Evolutionary conservation across 2,113 vertebrate genomes (phyloP).

Genomic region (Tachysurus vachellii): DNA sequence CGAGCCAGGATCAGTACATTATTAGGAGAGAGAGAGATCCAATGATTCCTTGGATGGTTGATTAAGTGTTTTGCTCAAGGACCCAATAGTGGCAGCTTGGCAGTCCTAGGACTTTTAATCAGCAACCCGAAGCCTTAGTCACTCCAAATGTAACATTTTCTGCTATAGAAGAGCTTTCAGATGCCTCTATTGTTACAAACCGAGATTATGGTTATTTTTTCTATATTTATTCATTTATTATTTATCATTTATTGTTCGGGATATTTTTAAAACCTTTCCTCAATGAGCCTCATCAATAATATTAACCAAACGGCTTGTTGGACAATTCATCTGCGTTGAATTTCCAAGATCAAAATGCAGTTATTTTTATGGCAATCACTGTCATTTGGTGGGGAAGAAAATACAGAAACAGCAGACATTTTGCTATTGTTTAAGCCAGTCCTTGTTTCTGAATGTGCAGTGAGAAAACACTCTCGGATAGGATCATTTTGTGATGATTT

Average conservation of each 20-base stretch:
- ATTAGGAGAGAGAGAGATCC: neutral
- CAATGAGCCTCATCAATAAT: neutral
- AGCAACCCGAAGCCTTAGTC: neutral
- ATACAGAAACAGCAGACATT: neutral
- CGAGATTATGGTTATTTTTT: neutral
- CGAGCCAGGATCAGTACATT: neutral
- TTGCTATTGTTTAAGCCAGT: neutral
- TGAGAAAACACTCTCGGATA: neutral
- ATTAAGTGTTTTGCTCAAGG: neutral
- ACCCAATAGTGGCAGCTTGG: neutral
- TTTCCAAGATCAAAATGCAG: neutral
- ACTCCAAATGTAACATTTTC: neutral
- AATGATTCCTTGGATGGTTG: neutral
- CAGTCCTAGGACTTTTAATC: neutral
- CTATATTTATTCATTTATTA: no score
- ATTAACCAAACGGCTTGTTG: neutral
- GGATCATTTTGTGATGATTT: slow-evolving; percentile 4
- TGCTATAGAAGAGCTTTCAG: neutral
- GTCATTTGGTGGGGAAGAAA: no score
- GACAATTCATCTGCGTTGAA: neutral
- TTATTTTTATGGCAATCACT: neutral
- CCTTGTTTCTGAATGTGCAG: neutral
- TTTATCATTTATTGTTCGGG: neutral
- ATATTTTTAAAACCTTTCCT: neutral
- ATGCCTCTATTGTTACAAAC: neutral